A percentile compares a stretch with the other conserved stretches of the same genome.
Evolutionary conservation across 2,797 vertebrate species (phyloP).

Genomic region (Botia almorhae): DNA sequence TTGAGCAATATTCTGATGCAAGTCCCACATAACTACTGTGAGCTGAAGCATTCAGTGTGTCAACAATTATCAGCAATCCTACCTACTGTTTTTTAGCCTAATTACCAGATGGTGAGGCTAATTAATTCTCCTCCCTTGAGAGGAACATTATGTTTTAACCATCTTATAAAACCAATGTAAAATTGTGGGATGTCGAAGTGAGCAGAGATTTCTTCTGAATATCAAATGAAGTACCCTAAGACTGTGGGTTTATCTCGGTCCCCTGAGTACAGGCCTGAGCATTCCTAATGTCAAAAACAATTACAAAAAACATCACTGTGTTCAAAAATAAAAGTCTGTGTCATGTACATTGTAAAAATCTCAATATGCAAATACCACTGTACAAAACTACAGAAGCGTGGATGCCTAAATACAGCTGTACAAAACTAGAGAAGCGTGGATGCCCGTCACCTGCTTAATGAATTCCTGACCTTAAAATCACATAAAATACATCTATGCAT

Average conservation of each 20-base stretch:
- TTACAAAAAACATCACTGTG: slow-evolving; percentile 32
- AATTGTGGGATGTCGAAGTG: neutral
- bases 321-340: slow-evolving; percentile 30
- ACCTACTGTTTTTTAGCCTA: slow-evolving; percentile 40
- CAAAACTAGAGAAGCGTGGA: neutral
- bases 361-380: slow-evolving; percentile 35
- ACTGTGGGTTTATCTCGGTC: slow-evolving; percentile 23
- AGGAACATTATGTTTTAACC: slow-evolving; percentile 40
- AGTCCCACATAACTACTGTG: slow-evolving; percentile 3
- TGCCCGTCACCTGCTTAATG: too few species aligned
- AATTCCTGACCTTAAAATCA: too few species aligned
- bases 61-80: slow-evolving; percentile 32
- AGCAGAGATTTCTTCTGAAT: slow-evolving; percentile 3
- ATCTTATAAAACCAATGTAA: slow-evolving; percentile 32
- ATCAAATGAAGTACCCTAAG: slow-evolving; percentile 15
- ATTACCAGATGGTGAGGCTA: slow-evolving; percentile 40
- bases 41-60: slow-evolving; percentile 1
- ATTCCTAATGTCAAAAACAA: slow-evolving; percentile 24
- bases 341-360: neutral
- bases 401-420: slow-evolving; percentile 17
- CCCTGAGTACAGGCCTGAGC: slow-evolving; percentile 15
- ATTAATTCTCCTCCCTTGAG: slow-evolving; percentile 47
- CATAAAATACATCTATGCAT: too few species aligned
- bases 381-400: neutral
- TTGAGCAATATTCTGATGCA: slow-evolving; percentile 22